A percentile compares a stretch with the other conserved stretches of the same genome.
Conservation (phyloP, 2,888 invertebrate genomes). For the Tachystola acroxantha region DNA sequence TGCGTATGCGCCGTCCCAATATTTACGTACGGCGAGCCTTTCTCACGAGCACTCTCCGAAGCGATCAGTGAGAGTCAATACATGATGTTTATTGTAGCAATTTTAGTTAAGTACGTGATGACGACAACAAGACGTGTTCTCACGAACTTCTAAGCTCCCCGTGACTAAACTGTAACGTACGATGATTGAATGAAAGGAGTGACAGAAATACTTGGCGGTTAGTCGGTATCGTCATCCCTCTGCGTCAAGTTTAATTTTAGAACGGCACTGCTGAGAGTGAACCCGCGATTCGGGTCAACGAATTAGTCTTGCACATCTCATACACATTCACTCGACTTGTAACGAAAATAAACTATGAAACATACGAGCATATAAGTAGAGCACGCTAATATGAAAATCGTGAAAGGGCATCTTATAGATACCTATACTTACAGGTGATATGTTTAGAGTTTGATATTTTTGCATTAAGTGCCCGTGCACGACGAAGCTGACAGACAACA, state of each 20-base stretch:
- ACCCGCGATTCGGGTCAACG: conserved; percentile 54
- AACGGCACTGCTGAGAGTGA: conserved; percentile 32
- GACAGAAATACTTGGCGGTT: conserved; percentile 42
- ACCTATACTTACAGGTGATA: too few species aligned
- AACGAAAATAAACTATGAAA: conserved; percentile 18
- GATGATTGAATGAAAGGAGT: conserved; percentile 15
- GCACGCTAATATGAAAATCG: too few species aligned
- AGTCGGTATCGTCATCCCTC: conserved; percentile 42
- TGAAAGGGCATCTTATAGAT: too few species aligned
- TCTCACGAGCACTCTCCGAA: conserved; percentile 50
- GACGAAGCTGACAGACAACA: too few species aligned
- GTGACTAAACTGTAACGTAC: conserved; percentile 11
- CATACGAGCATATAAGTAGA: neutral
- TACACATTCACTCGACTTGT: conserved; percentile 6
- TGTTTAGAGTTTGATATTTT: too few species aligned
- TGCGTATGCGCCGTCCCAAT: conserved; percentile 38
- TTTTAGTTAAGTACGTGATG: conserved; percentile 30
- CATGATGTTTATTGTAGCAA: conserved; percentile 52
- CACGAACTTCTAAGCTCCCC: conserved; percentile 1
- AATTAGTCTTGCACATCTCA: conserved; percentile 27
- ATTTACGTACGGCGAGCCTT: conserved; percentile 56
- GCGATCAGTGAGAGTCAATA: conserved; percentile 63
- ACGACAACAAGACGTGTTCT: conserved; percentile 4
- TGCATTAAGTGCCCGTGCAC: too few species aligned
- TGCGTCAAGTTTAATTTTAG: conserved; percentile 53